phyloP scores from a whole-genome alignment of 2,888 invertebrate species.

The Byasa hedistus region DNA sequence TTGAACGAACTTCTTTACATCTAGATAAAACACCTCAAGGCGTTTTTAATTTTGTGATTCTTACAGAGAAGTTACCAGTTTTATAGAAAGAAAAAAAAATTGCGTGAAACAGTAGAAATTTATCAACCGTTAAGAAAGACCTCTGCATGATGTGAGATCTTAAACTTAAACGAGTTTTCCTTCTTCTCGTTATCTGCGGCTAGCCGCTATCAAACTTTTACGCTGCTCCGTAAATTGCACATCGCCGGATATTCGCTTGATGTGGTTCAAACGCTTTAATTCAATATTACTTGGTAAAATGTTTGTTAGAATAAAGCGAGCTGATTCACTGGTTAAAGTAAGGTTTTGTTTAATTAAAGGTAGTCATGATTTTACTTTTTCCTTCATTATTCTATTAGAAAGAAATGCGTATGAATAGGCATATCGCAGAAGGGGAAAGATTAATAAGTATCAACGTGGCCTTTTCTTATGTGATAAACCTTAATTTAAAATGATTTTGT shows the following conservation, averaged over 20 bases:
- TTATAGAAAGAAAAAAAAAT: not conserved
- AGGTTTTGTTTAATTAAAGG: too few relatives aligned
- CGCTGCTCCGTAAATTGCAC: constrained; percentile 22
- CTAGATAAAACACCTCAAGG: too few relatives aligned
- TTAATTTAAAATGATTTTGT: too few relatives aligned
- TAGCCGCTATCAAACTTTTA: constrained; percentile 21
- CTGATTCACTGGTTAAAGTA: too few relatives aligned
- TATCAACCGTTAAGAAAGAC: not conserved
- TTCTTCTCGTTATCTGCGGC: constrained; percentile 20
- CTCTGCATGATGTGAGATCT: constrained; percentile 12
- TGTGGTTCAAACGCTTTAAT: constrained; percentile 12
- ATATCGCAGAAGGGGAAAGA: too few relatives aligned
- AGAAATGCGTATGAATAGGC: too few relatives aligned
- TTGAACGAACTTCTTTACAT: too few relatives aligned
- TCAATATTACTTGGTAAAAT: not conserved
- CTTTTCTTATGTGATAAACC: too few relatives aligned
- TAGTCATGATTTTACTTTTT: too few relatives aligned
- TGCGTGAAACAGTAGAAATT: not conserved
- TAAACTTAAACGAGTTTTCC: constrained; percentile 23
- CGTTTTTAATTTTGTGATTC: not conserved
- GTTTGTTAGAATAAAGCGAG: not conserved
- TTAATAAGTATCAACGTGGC: too few relatives aligned
- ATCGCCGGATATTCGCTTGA: constrained; percentile 19
- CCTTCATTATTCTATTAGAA: too few relatives aligned
- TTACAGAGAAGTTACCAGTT: not conserved